phyloP scores from a whole-genome alignment of 2,888 invertebrate genomes.

The Mystacides longicornis region DNA sequence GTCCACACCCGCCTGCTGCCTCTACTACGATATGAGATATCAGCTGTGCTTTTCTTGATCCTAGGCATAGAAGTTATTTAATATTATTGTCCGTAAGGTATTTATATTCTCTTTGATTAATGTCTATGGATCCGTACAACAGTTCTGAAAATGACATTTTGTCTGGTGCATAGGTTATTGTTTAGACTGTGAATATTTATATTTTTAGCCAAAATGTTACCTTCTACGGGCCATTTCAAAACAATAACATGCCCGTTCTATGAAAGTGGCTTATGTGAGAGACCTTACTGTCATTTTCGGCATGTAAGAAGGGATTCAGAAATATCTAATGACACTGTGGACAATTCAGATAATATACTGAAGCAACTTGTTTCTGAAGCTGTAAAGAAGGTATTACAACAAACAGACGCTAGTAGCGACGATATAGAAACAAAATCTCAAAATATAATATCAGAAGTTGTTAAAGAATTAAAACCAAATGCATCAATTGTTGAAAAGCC shows the following conservation, averaged over 20 bases:
- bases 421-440: slow-evolving; percentile 28
- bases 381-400: slow-evolving; percentile 34
- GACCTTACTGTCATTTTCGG: slow-evolving; percentile 90
- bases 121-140: slow-evolving; percentile 16
- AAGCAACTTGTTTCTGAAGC: slow-evolving; percentile 55
- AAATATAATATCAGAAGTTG: slow-evolving; percentile 45
- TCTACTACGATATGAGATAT: too few relatives aligned
- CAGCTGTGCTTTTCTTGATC: too few relatives aligned
- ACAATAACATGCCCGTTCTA: slow-evolving; percentile 81
- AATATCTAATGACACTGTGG: slow-evolving; percentile 38
- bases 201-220: slow-evolving; percentile 64
- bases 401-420: slow-evolving; percentile 7
- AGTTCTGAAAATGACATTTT: slow-evolving; percentile 3
- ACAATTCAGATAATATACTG: slow-evolving; percentile 47
- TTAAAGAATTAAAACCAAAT: slow-evolving; percentile 16
- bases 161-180: slow-evolving; percentile 23
- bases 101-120: neutral
- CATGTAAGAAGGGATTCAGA: slow-evolving; percentile 67
- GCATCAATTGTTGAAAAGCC: slow-evolving; percentile 2
- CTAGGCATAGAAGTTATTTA: too few relatives aligned
- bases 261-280: slow-evolving; percentile 68
- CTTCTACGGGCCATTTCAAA: slow-evolving; percentile 84
- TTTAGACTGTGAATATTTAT: slow-evolving; percentile 10
- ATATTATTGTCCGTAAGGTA: too few relatives aligned
- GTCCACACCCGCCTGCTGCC: too few relatives aligned